Evolutionary conservation across 2,888 invertebrate genomes (phyloP).

Genomic region (Clunio marinus): DNA sequence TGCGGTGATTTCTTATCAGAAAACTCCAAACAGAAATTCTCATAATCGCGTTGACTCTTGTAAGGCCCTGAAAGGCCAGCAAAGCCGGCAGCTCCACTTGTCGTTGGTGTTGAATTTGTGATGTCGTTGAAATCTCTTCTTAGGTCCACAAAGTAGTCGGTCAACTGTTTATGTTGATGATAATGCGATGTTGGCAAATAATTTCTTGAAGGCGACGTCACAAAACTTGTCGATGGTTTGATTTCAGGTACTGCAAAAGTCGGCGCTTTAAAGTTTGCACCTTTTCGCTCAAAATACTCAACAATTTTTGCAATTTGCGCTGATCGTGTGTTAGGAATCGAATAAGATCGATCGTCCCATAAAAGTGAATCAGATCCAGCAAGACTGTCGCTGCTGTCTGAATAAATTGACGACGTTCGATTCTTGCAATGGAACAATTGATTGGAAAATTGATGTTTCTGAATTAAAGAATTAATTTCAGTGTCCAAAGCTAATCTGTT

Average conservation of each 20-base stretch:
- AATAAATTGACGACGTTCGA: conserved; percentile 76
- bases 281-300: conserved; percentile 81
- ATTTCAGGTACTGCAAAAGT: conserved; percentile 45
- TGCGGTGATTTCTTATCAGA: conserved; percentile 53
- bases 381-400: conserved; percentile 79
- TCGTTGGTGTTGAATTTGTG: not conserved
- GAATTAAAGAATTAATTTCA: conserved; percentile 52
- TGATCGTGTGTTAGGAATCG: conserved; percentile 55
- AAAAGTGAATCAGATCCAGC: conserved; percentile 70
- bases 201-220: conserved; percentile 31
- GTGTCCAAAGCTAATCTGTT: conserved; percentile 53
- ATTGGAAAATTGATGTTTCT: conserved; percentile 52
- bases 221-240: conserved; percentile 42
- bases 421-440: conserved; percentile 59
- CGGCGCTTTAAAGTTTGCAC: conserved; percentile 53
- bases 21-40: conserved; percentile 50
- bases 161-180: conserved; percentile 41
- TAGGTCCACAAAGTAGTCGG: conserved; percentile 40
- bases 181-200: conserved; percentile 39
- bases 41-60: conserved; percentile 45
- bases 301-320: conserved; percentile 78
- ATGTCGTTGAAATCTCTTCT: conserved; percentile 37
- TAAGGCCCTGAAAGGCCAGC: conserved; percentile 40
- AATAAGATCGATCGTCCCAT: conserved; percentile 64
- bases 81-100: conserved; percentile 3